These are phyloP conservation scores for Natrix natrix DNA, from an alignment of 2,797 vertebrate genomes.

Conservation along the genomic window DNA sequence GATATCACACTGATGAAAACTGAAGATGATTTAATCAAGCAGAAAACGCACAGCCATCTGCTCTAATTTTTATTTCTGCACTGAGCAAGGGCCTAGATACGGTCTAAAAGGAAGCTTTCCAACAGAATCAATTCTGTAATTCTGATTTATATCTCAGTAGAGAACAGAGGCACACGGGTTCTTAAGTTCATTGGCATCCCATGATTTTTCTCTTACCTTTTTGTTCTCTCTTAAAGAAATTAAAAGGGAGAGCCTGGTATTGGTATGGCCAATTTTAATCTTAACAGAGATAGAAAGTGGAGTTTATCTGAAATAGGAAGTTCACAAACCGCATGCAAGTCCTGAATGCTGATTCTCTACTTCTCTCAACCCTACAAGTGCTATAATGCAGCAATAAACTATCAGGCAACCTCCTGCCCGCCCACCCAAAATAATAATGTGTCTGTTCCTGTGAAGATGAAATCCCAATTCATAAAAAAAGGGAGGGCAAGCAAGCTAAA, in stretches of 20 bases:
- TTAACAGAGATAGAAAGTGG: background rate
- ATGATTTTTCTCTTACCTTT: background rate
- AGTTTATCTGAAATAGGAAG: background rate
- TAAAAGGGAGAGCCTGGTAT: background rate
- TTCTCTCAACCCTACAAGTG: background rate
- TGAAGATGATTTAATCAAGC: background rate
- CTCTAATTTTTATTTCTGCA: background rate
- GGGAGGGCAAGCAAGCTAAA: background rate
- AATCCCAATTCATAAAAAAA: background rate
- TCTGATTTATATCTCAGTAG: background rate
- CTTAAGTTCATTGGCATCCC: background rate
- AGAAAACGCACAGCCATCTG: background rate
- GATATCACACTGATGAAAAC: background rate
- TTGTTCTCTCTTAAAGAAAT: background rate
- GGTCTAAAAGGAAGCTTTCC: background rate
- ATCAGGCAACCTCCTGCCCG: background rate
- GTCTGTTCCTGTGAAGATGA: background rate
- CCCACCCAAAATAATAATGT: background rate
- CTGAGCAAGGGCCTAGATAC: background rate
- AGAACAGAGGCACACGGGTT: background rate
- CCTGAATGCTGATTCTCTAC: background rate
- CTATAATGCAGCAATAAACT: background rate
- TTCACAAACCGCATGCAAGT: background rate
- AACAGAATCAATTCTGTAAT: background rate
- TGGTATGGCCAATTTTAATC: background rate